These are phyloP conservation scores for Rhingia campestris DNA, from an alignment of 2,888 invertebrate species.

Conservation along the genomic window DNA sequence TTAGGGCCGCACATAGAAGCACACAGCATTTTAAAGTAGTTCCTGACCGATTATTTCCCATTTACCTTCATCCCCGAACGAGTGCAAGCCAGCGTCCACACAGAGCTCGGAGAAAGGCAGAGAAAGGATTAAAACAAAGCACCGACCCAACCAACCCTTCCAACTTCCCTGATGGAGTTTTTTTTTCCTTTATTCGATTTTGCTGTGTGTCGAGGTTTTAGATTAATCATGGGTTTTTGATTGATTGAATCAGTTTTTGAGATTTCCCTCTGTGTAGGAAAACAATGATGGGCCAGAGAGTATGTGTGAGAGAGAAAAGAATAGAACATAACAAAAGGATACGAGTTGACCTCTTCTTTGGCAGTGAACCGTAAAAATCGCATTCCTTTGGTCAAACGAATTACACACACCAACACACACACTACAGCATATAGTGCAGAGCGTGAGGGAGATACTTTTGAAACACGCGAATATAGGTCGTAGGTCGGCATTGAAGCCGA, in stretches of 20 bases:
- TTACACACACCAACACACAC: conserved; percentile 43
- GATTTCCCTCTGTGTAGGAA: conserved; percentile 38
- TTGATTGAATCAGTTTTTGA: conserved; percentile 73
- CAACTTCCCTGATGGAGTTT: no score
- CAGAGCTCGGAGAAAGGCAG: conserved; percentile 16
- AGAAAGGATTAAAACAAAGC: conserved; percentile 60
- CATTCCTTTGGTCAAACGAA: conserved; percentile 74
- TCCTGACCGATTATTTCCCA: conserved; percentile 73
- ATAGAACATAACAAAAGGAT: conserved; percentile 50
- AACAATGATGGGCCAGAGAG: conserved; percentile 24
- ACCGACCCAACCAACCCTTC: conserved; percentile 34
- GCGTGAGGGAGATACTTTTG: conserved; percentile 15
- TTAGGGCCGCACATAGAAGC: conserved; percentile 57
- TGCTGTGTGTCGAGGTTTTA: conserved; percentile 62
- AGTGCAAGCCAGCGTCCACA: conserved; percentile 19
- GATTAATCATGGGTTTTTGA: conserved; percentile 74
- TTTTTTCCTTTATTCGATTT: conserved; percentile 29
- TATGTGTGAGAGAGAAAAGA: conserved; percentile 12
- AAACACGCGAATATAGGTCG: conserved; percentile 69
- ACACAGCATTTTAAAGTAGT: conserved; percentile 64
- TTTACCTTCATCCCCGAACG: conserved; percentile 60
- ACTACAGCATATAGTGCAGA: conserved; percentile 9
- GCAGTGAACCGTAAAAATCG: conserved; percentile 72
- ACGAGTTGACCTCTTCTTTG: conserved; percentile 71
- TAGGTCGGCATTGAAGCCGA: conserved; percentile 52